Conservation (phyloP, 1,140 invertebrate species). For the Bombus confusus region DNA sequence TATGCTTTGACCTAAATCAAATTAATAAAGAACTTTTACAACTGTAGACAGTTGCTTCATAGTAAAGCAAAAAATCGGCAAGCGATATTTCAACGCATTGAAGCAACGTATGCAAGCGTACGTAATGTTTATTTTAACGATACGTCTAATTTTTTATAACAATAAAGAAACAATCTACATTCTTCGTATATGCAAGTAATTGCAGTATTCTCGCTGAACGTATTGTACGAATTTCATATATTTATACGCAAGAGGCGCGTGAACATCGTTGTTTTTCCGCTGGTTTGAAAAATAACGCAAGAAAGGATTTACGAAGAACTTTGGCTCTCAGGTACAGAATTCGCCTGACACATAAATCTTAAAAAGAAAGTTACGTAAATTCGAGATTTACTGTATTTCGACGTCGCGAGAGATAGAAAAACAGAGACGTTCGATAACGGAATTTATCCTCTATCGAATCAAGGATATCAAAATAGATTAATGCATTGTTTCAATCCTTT, state of each 20-base stretch:
- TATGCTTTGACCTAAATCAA: neutral
- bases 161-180: neutral
- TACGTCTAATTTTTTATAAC: too few relatives aligned
- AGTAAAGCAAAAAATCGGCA: neutral
- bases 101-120: too few relatives aligned
- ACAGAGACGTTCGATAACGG: neutral
- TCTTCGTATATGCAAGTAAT: neutral
- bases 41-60: neutral
- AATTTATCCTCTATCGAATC: neutral
- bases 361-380: neutral
- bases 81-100: too few relatives aligned
- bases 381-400: neutral
- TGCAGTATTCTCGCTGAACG: neutral
- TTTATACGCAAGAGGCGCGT: neutral
- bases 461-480: neutral
- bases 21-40: neutral
- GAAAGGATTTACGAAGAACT: neutral
- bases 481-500: neutral
- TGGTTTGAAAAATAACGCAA: neutral
- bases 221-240: neutral
- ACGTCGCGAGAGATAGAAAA: neutral
- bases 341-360: neutral
- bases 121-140: too few relatives aligned
- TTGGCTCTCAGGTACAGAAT: neutral
- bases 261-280: neutral